phyloP scores from a whole-genome alignment of 2,113 vertebrate genomes.

The Alexandromys fortis region DNA sequence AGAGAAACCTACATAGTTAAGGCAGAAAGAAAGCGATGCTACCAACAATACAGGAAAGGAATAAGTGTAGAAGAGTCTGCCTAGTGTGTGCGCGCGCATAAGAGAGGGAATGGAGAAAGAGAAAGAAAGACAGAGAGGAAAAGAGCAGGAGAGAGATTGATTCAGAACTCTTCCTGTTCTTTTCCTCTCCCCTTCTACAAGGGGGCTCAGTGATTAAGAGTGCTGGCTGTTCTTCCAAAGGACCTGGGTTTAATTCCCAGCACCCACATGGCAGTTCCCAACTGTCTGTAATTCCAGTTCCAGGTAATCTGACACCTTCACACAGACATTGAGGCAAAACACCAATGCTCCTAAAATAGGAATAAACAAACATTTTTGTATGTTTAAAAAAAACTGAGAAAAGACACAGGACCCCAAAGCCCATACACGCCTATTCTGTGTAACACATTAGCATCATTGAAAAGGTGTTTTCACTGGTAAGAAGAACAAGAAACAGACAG shows the following conservation, averaged over 20 bases:
- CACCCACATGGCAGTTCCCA: too few relatives aligned
- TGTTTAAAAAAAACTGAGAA: not conserved
- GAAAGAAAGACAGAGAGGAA: too few relatives aligned
- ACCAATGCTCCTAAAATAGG: too few relatives aligned
- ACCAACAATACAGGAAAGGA: not conserved
- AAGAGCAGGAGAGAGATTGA: not conserved
- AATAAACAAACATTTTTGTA: too few relatives aligned
- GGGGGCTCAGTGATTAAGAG: too few relatives aligned
- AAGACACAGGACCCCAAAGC: not conserved
- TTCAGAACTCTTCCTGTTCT: not conserved
- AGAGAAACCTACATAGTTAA: not conserved
- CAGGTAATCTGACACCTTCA: too few relatives aligned
- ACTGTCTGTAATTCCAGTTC: too few relatives aligned
- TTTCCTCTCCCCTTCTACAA: too few relatives aligned
- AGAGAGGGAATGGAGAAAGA: too few relatives aligned
- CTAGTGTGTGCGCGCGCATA: not conserved
- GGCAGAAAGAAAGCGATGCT: not conserved
- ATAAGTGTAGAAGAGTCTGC: not conserved
- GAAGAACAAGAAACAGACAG: not conserved
- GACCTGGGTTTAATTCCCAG: too few relatives aligned
- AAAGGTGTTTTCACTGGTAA: not conserved
- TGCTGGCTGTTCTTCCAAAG: too few relatives aligned
- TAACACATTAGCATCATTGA: not conserved
- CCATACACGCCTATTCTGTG: not conserved
- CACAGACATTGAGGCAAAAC: too few relatives aligned